A percentile compares a stretch with the other conserved stretches of the same genome.
Conservation (phyloP, 2,797 vertebrate genomes). For the Myotis daubentonii region DNA sequence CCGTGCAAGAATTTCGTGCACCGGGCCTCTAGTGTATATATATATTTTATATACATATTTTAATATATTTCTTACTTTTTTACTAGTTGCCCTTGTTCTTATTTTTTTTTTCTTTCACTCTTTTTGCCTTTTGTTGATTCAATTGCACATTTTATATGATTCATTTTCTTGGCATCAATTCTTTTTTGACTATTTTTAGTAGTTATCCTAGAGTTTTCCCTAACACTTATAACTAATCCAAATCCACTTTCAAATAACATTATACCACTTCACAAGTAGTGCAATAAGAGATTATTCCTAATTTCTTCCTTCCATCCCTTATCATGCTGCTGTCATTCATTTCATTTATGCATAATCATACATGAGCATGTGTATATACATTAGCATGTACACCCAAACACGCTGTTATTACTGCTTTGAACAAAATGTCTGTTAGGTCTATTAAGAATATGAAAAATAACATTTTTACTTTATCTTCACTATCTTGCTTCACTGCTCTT, state of each 20-base stretch:
- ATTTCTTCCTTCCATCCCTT: too few relatives aligned
- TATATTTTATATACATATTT: too few relatives aligned
- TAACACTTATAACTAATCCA: neutral
- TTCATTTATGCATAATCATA: neutral
- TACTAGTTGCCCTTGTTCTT: neutral
- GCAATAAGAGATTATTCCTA: neutral
- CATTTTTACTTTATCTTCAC: neutral
- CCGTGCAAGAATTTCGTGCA: too few relatives aligned
- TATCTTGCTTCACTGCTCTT: neutral
- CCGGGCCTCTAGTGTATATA: fast-evolving
- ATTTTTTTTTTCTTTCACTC: neutral
- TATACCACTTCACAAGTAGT: too few relatives aligned
- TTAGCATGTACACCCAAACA: too few relatives aligned
- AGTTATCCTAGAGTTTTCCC: neutral
- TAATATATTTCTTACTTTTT: neutral
- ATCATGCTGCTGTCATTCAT: neutral
- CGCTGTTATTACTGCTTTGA: neutral
- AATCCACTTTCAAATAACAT: neutral
- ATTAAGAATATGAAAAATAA: neutral
- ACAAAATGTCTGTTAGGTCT: neutral
- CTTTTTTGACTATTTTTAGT: neutral
- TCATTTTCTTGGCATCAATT: neutral
- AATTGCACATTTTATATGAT: neutral
- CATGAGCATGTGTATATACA: neutral
- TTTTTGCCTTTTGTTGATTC: neutral